phyloP scores from a whole-genome alignment of 2,888 invertebrate genomes.

The Hypomecis punctinalis region DNA sequence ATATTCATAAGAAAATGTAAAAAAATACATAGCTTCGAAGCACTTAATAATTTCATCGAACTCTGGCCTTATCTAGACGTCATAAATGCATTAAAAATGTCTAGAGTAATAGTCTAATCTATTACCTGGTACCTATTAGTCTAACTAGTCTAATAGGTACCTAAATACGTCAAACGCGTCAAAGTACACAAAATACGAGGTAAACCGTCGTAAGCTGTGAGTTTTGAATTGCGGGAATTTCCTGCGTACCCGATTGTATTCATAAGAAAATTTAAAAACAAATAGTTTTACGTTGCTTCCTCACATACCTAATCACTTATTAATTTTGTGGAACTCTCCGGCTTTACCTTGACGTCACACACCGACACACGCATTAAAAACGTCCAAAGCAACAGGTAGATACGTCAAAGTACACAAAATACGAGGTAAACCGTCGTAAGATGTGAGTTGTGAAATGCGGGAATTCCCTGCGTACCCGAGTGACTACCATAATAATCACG shows the following conservation, averaged over 20 bases:
- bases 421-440: constrained; percentile 21
- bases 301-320: too few relatives aligned
- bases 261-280: too few relatives aligned
- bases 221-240: constrained; percentile 19
- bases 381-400: neutral
- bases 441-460: constrained; percentile 9
- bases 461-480: constrained; percentile 17
- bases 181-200: constrained; percentile 19
- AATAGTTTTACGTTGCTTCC: too few relatives aligned
- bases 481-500: neutral
- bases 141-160: too few relatives aligned
- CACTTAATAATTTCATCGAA: too few relatives aligned
- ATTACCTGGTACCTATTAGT: too few relatives aligned
- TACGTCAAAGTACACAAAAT: constrained; percentile 10
- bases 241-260: constrained; percentile 12
- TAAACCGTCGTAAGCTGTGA: constrained; percentile 7
- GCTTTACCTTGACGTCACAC: neutral
- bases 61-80: too few relatives aligned
- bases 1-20: too few relatives aligned
- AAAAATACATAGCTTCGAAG: too few relatives aligned
- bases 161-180: constrained; percentile 8
- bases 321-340: neutral
- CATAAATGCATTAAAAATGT: neutral
- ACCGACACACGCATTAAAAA: neutral
- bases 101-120: neutral